Conservation (phyloP, 2,113 vertebrate species). For the rabbit (Oryctolagus cuniculus) region mOryCun1.1 NC_091432.1:112755001-112755500, state of each 20-base stretch:
- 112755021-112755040: too few relatives aligned
- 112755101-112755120: too few relatives aligned
- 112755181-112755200: background rate
- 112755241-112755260: background rate
- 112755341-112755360: background rate
- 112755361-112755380: background rate
- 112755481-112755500: background rate
- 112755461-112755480: background rate
- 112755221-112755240: background rate
- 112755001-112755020: too few relatives aligned
- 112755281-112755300: background rate
- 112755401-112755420: slow-evolving; percentile 14
- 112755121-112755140: too few relatives aligned
- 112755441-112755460: background rate
- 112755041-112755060: too few relatives aligned
- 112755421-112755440: background rate
- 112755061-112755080: too few relatives aligned
- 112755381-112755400: background rate
- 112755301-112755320: background rate
- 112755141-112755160: too few relatives aligned
- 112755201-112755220: background rate
- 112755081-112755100: too few relatives aligned
- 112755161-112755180: too few relatives aligned
- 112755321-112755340: slow-evolving; percentile 6
- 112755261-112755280: background rate